Base-by-base conservation (phyloP, 1,140 invertebrate species). In the Apolygus lucorum region DNA sequence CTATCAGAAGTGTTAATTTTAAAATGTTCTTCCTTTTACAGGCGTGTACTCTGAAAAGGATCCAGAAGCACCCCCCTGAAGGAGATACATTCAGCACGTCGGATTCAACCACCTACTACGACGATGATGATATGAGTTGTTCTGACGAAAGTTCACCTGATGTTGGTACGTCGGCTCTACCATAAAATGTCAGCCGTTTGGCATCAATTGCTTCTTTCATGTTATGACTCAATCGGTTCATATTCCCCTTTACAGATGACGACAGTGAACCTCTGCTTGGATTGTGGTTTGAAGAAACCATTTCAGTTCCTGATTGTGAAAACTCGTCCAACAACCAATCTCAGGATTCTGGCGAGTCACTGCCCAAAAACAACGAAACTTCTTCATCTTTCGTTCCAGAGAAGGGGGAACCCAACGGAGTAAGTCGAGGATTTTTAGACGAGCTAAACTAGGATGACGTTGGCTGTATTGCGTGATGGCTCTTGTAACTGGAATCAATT, bases 231-330 rank as follows among this genome's bases (percentile, higher is more conserved):
- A 4, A 59, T 4, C 8, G 2, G 11, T 22, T 11, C 11, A 11
- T 59, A 11, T 59, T 59, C 1, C 29, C 26, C 17, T 64, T 69
- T 29, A 2, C 27, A 81, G 82, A 84, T 76, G 91, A 92, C 80
- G 91, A 93, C 79, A 94, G 91, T 79, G 93, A 96, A 79, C 92
- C 92, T 1, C 87, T 96, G 71, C 83, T 96, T 74, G 93, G 93
- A 0, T 84, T 92, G 68, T 95, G 93, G 92, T 94, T 96, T 81
- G 92, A 95, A 77, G 92, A 94, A 78, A 94, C 92, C 0, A 78
- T 95, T 17, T 89, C 89, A 27, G 91, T 90, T 14, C 87, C 88
- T 0, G 90, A 91, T 73, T 76, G 80, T 71, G 67, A 72, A 24
- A 72, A 52, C 25, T 70, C 69, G 8, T 62, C 69, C 2, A 70